Percentiles rank a stretch among this genome's conserved stretches.
Evolutionary conservation across 1,140 invertebrate species (phyloP).

Genomic region (Formica selysi): DNA sequence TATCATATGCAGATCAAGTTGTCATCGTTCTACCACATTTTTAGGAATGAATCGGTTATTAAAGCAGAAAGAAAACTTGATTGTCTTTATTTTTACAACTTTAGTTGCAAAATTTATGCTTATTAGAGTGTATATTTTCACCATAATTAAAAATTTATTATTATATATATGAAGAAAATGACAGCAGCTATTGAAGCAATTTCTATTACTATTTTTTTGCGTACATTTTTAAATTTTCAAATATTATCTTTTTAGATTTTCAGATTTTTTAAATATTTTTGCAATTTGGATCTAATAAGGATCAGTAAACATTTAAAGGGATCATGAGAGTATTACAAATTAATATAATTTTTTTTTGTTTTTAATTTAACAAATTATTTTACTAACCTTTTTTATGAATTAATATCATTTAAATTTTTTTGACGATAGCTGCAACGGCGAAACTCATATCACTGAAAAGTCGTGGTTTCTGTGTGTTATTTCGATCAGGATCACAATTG

Average conservation of each 20-base stretch:
- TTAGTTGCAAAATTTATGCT: not conserved
- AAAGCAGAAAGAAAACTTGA: constrained; percentile 58
- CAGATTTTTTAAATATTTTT: not conserved
- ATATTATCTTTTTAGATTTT: not conserved
- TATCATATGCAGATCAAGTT: constrained; percentile 81
- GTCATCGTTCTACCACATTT: constrained; percentile 61
- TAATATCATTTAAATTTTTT: constrained; percentile 9
- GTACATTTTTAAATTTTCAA: not conserved
- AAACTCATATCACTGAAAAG: constrained; percentile 35
- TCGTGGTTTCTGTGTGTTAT: constrained; percentile 2
- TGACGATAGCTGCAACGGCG: constrained; percentile 39
- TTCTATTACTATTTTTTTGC: not conserved
- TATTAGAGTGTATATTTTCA: not conserved
- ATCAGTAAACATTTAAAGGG: not conserved
- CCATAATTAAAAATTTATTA: not conserved
- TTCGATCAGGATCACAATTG: constrained; percentile 31
- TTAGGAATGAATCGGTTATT: constrained; percentile 64
- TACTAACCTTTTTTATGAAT: constrained; percentile 2
- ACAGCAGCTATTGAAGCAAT: not conserved
- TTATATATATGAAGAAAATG: not conserved
- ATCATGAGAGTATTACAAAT: not conserved
- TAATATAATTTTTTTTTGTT: not conserved
- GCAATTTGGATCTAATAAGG: not conserved
- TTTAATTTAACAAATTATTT: not conserved
- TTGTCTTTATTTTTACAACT: constrained; percentile 53